Percentiles rank a stretch among this genome's conserved stretches.
Conservation (phyloP, 2,888 invertebrate genomes). For the Eilema depressum region DNA sequence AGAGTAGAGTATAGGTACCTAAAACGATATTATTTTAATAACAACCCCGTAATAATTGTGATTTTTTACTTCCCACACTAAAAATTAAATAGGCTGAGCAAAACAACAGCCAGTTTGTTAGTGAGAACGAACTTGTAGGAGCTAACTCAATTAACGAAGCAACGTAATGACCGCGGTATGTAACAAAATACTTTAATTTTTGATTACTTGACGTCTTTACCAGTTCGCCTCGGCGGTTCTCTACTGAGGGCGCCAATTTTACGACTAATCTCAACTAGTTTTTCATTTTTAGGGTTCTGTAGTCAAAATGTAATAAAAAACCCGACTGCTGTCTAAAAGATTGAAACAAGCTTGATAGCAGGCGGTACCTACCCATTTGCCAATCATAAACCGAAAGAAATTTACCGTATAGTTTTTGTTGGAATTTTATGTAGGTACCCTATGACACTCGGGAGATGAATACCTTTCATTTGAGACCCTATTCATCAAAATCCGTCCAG, state of each 20-base stretch:
- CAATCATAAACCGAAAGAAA: too few relatives aligned
- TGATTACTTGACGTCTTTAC: not conserved
- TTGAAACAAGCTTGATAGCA: too few relatives aligned
- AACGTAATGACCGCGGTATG: not conserved
- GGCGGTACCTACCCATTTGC: too few relatives aligned
- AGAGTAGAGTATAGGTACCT: too few relatives aligned
- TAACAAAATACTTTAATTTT: constrained; percentile 1
- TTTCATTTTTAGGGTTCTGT: not conserved
- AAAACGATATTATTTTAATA: too few relatives aligned
- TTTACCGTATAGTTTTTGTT: too few relatives aligned
- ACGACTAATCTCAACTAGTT: constrained; percentile 1
- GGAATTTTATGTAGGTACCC: too few relatives aligned
- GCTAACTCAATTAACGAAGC: not conserved
- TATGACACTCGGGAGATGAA: too few relatives aligned
- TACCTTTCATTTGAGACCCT: too few relatives aligned
- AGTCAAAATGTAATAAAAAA: not conserved
- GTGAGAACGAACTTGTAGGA: not conserved
- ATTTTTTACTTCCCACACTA: not conserved
- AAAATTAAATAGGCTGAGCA: not conserved
- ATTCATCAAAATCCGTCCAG: too few relatives aligned
- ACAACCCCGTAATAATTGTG: not conserved
- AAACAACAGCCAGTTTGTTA: not conserved
- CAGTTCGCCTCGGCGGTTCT: not conserved
- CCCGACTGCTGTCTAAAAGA: too few relatives aligned
- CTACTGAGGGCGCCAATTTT: not conserved